Conservation (phyloP, 1,140 invertebrate genomes). For the Bombus haemorrhoidalis region DNA sequence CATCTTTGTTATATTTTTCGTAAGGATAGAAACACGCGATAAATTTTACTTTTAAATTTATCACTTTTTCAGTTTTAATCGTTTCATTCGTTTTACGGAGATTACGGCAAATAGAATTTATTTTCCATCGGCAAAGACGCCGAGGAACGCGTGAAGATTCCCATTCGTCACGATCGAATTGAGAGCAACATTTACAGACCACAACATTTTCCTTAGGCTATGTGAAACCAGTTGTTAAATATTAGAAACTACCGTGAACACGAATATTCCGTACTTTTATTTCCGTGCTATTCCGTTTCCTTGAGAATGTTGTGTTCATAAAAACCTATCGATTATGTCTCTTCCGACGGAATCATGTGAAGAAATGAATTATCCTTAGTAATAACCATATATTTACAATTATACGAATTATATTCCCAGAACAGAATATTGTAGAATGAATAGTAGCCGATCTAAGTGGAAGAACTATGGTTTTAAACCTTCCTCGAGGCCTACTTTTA, state of each 20-base stretch:
- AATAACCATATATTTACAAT: not conserved
- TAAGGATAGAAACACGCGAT: too few relatives aligned
- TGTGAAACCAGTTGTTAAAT: slow-evolving; percentile 35
- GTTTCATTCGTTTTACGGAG: too few relatives aligned
- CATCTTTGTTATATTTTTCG: too few relatives aligned
- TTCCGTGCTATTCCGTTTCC: not conserved
- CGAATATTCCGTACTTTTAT: not conserved
- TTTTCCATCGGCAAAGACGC: not conserved
- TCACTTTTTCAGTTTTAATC: too few relatives aligned
- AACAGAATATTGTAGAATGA: not conserved
- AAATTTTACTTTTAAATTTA: too few relatives aligned
- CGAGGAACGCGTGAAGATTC: slow-evolving; percentile 59
- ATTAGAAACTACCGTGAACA: not conserved
- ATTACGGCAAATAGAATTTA: too few relatives aligned
- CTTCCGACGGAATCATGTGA: not conserved
- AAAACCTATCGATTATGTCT: too few relatives aligned
- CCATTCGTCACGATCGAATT: slow-evolving; percentile 50
- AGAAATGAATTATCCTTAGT: not conserved
- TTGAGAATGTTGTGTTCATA: not conserved
- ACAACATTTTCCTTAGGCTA: not conserved
- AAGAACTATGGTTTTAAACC: not conserved
- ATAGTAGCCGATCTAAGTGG: not conserved
- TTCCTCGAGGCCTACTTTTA: not conserved
- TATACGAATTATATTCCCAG: not conserved
- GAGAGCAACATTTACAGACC: slow-evolving; percentile 9